Evolutionary conservation across 2,888 invertebrate genomes (phyloP), one percentile per base, ranked within the genome.

Genomic region (Hydropsyche betteni): DNA sequence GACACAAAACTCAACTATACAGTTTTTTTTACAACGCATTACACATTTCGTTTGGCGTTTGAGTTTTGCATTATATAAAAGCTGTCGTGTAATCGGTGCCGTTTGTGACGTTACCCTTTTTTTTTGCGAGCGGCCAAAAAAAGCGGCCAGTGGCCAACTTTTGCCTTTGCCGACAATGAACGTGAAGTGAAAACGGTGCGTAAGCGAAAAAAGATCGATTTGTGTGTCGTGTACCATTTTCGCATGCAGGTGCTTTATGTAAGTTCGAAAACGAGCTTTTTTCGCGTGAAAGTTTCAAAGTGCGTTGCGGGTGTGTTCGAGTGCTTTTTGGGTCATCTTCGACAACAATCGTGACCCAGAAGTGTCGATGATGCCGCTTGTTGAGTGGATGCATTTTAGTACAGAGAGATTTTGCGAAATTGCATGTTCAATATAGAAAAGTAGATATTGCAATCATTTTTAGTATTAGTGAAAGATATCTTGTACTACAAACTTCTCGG

Each of bases 121-220:
- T 53, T 53, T 53, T 53, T 0, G 5, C 16, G 10, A 3, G n/a
- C 58, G 58, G 4, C 24, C 24, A 14, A 8, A n/a, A 16, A 24
- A 58, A 14, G 16, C 5, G 58, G 53, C 53, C 24, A 2, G 24
- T 58, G 58, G 24, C 58, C 58, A 58, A 58, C 58, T 58, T 58
- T 58, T 58, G 58, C 16, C 16, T 58, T 58, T 58, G 12, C 12
- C 58, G 58, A 58, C 58, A 58, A 58, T 58, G 58, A 58, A 58
- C 58, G 58, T 58, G 58, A 58, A 58, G 58, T 58, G 58, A 58
- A 44, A 58, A 58, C 16, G 24, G 58, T 58, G 58, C 16, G n/a
- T 51, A 12, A 51, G 12, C 12, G 12, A 51, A 53, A 53, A 53
- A 14, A 53, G 14, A 53, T 53, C 5, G 14, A 14, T 53, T 16